Percentiles rank a stretch among this genome's conserved stretches.
These are phyloP conservation scores for Drosophila parvula DNA, from an alignment of 1,140 invertebrate species.

Conservation along the genomic window DNA sequence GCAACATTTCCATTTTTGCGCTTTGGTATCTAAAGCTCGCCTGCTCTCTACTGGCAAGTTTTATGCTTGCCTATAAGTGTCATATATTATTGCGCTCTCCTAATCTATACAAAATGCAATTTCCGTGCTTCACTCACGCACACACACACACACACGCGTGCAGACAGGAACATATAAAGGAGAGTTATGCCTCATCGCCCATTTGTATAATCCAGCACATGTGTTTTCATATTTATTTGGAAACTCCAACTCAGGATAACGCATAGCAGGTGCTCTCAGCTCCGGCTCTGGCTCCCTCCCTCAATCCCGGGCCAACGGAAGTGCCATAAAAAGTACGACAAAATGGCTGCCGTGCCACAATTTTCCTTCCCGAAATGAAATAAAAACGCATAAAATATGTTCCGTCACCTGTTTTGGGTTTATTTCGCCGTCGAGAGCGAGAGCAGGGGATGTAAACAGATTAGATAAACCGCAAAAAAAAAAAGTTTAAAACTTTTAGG, in stretches of 20 bases:
- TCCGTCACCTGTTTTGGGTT: slow-evolving; percentile 48
- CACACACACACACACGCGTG: slow-evolving; percentile 15
- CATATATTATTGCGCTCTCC: slow-evolving; percentile 65
- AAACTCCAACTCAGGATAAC: slow-evolving; percentile 45
- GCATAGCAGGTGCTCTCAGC: slow-evolving; percentile 27
- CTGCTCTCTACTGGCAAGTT: slow-evolving; percentile 3
- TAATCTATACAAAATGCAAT: slow-evolving; percentile 78
- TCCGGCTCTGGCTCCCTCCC: not conserved
- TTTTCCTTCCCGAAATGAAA: slow-evolving; percentile 52
- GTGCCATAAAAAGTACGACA: slow-evolving; percentile 69
- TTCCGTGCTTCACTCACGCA: slow-evolving; percentile 48
- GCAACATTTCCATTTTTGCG: slow-evolving; percentile 19
- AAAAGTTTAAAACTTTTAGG: slow-evolving; percentile 59
- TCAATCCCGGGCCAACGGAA: slow-evolving; percentile 29
- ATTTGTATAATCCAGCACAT: slow-evolving; percentile 75
- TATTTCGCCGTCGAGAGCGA: slow-evolving; percentile 1
- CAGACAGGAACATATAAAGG: slow-evolving; percentile 1
- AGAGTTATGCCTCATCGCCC: slow-evolving; percentile 52
- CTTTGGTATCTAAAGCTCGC: not conserved
- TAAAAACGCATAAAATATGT: slow-evolving; percentile 76
- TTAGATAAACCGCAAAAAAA: slow-evolving; percentile 58
- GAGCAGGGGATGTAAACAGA: slow-evolving; percentile 50
- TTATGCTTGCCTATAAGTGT: slow-evolving; percentile 70
- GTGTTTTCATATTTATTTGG: slow-evolving; percentile 69
- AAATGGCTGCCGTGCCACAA: slow-evolving; percentile 46